phyloP scores from a whole-genome alignment of 1,140 invertebrate genomes.

The Phymorhynchus buccinoides region DNA sequence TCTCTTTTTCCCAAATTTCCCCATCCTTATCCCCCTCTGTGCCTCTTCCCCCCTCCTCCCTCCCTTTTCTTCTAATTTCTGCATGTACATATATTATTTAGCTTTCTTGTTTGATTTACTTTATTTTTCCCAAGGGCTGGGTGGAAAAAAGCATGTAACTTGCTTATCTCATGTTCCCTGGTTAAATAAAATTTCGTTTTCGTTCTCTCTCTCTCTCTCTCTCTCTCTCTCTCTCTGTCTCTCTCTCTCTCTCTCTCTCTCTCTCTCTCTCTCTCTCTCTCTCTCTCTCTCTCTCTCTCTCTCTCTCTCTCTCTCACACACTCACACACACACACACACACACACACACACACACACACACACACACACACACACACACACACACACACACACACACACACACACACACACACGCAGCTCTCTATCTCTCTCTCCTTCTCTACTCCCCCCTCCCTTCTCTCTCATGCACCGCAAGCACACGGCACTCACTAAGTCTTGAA shows the following conservation, averaged over 20 bases:
- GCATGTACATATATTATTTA: too few species aligned
- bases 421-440: background rate
- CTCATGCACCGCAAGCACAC: background rate
- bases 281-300: background rate
- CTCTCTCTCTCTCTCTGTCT: too few species aligned
- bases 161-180: too few species aligned
- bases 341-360: conserved; percentile 11
- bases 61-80: too few species aligned
- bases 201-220: too few species aligned
- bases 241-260: conserved; percentile 18
- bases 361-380: background rate
- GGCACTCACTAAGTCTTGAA: too few species aligned
- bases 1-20: too few species aligned
- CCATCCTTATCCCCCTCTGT: too few species aligned
- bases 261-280: conserved; percentile 15
- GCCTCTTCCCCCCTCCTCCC: background rate
- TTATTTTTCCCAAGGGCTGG: too few species aligned
- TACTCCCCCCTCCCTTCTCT: background rate
- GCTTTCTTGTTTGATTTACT: too few species aligned
- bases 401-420: background rate
- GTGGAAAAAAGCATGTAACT: too few species aligned
- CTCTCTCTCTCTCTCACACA: background rate
- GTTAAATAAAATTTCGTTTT: too few species aligned
- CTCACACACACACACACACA: background rate
- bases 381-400: background rate